Conservation (phyloP, 2,797 vertebrate genomes). For the Botia kubotai region DNA sequence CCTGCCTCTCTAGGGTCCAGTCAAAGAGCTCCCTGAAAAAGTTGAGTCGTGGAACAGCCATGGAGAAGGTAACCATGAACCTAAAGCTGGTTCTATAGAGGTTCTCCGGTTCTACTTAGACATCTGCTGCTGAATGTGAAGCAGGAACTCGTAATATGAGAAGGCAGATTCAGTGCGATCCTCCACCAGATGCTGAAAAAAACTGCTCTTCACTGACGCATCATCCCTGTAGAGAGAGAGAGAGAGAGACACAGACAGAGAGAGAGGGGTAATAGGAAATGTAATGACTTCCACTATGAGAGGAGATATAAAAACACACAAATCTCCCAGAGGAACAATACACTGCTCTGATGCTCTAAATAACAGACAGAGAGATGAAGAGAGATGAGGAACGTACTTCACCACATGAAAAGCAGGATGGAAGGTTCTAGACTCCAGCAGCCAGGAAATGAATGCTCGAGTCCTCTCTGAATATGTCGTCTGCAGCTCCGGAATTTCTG, state of each 20-base stretch:
- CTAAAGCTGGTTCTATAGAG: background rate
- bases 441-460: conserved; percentile 90
- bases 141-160: conserved; percentile 95
- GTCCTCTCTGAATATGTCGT: conserved; percentile 86
- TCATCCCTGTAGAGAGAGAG: conserved; percentile 84
- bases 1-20: conserved; percentile 38
- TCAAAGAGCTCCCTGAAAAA: conserved; percentile 47
- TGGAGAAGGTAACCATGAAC: conserved; percentile 17
- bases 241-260: background rate
- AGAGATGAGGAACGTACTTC: conserved; percentile 85
- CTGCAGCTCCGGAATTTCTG: conserved; percentile 89
- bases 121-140: conserved; percentile 91
- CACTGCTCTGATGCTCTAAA: background rate
- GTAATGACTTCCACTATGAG: conserved; percentile 22
- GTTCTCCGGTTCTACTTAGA: conserved; percentile 81
- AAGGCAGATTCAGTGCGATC: conserved; percentile 90
- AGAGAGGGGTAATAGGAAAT: background rate
- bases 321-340: conserved; percentile 27
- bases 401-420: conserved; percentile 84
- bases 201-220: conserved; percentile 81
- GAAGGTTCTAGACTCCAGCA: conserved; percentile 88
- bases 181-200: conserved; percentile 93
- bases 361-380: background rate
- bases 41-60: conserved; percentile 20
- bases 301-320: conserved; percentile 23